These are phyloP conservation scores for Zeus faber DNA, from an alignment of 2,113 vertebrate genomes.

Conservation along the genomic window DNA sequence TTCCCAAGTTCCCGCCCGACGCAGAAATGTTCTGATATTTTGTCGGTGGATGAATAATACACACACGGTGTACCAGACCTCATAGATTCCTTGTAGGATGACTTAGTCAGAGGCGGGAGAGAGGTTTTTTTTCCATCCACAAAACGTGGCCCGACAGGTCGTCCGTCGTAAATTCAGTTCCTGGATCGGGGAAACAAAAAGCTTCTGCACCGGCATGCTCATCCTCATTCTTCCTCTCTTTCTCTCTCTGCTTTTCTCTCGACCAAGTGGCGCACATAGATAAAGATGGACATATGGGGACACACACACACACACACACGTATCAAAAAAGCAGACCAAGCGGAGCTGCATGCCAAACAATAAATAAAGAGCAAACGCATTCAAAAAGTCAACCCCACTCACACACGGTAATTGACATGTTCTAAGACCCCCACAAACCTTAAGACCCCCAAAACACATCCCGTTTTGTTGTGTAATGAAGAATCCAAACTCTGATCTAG, in stretches of 20 bases:
- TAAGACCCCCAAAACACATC: too few species aligned
- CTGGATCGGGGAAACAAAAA: too few species aligned
- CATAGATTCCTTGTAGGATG: too few species aligned
- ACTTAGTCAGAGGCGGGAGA: too few species aligned
- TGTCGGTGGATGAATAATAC: constrained; percentile 43
- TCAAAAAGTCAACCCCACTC: constrained; percentile 22
- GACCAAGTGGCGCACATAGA: constrained; percentile 14
- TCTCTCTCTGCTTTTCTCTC: constrained; percentile 18
- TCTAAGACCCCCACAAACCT: too few species aligned
- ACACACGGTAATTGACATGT: too few species aligned
- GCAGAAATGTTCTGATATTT: constrained; percentile 41
- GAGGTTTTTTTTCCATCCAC: too few species aligned
- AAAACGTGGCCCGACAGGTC: too few species aligned
- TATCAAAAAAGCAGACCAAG: constrained; percentile 26
- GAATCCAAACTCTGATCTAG: neutral
- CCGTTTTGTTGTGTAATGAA: too few species aligned
- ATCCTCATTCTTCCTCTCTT: too few species aligned
- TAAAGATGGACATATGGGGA: constrained; percentile 2
- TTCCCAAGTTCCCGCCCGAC: constrained; percentile 5
- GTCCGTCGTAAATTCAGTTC: too few species aligned
- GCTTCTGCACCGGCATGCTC: too few species aligned
- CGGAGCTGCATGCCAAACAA: constrained; percentile 42
- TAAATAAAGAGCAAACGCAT: constrained; percentile 45
- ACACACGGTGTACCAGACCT: constrained; percentile 39
- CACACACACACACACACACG: constrained; percentile 16